These are phyloP conservation scores for Siniperca knerii DNA, from an alignment of 2,113 vertebrate species.

Conservation along the genomic window DNA sequence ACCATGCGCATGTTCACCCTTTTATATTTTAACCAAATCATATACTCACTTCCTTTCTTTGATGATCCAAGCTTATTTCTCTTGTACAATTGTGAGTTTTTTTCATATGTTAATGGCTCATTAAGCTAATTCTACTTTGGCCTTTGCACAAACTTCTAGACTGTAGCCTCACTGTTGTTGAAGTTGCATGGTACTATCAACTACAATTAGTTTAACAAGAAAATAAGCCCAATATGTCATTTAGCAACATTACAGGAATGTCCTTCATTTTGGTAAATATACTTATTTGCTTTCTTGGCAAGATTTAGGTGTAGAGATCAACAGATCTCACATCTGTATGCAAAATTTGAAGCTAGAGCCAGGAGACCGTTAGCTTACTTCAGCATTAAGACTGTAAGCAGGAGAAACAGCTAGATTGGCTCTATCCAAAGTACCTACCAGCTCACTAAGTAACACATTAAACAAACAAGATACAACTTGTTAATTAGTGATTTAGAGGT, in stretches of 20 bases:
- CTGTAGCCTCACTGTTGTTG: constrained; percentile 11
- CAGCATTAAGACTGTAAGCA: not conserved
- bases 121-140: constrained; percentile 15
- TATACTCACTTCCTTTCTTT: constrained; percentile 1
- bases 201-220: not conserved
- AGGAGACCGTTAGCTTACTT: not conserved
- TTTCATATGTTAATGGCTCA: constrained; percentile 3
- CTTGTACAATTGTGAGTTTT: not conserved
- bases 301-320: not conserved
- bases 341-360: not conserved
- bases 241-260: not conserved
- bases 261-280: not conserved
- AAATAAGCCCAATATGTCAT: not conserved
- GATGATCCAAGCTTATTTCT: not conserved
- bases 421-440: not conserved
- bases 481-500: not conserved
- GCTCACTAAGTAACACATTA: not conserved
- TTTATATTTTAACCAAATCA: constrained; percentile 2
- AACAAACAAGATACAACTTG: not conserved
- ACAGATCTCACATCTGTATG: not conserved
- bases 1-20: not conserved
- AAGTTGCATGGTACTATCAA: not conserved
- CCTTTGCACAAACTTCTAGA: constrained; percentile 3
- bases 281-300: not conserved
- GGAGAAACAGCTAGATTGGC: not conserved